Evolutionary conservation across 2,113 vertebrate genomes (phyloP).

Genomic region (Puma concolor): DNA sequence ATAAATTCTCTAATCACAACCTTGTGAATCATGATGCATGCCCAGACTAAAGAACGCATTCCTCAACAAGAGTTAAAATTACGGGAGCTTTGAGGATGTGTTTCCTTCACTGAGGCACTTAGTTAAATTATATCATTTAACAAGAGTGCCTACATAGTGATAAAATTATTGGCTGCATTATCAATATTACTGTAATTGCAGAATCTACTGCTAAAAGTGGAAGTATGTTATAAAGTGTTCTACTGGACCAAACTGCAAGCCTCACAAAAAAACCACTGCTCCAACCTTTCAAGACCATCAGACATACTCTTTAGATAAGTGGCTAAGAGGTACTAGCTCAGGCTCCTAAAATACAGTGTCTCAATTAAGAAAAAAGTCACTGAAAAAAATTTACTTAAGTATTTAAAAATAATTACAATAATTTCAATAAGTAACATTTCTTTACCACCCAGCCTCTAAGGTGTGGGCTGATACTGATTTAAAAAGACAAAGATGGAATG

Average conservation of each 20-base stretch:
- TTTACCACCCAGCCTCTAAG: constrained; percentile 37
- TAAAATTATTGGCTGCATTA: constrained; percentile 38
- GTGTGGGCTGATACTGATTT: constrained; percentile 53
- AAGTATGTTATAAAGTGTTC: neutral
- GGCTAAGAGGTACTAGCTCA: neutral
- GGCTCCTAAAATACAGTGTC: constrained; percentile 14
- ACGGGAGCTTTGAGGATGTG: neutral
- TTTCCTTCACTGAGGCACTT: constrained; percentile 26
- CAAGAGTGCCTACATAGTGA: neutral
- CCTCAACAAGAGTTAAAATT: constrained; percentile 43
- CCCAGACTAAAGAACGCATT: neutral
- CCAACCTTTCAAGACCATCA: constrained; percentile 10
- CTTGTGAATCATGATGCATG: neutral
- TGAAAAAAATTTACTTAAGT: constrained; percentile 3
- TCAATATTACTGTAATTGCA: neutral
- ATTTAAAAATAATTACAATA: constrained; percentile 58
- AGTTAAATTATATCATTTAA: constrained; percentile 59
- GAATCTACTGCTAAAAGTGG: constrained; percentile 15
- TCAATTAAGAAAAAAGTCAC: constrained; percentile 32
- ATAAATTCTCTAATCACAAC: constrained; percentile 15
- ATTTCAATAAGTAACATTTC: constrained; percentile 56
- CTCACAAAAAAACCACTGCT: neutral
- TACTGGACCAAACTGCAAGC: neutral
- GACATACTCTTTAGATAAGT: neutral
- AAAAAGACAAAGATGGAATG: constrained; percentile 62